A percentile compares a stretch with the other conserved stretches of the same genome.
Evolutionary conservation across 2,888 invertebrate genomes (phyloP).

Genomic region (Epinotia bilunana): DNA sequence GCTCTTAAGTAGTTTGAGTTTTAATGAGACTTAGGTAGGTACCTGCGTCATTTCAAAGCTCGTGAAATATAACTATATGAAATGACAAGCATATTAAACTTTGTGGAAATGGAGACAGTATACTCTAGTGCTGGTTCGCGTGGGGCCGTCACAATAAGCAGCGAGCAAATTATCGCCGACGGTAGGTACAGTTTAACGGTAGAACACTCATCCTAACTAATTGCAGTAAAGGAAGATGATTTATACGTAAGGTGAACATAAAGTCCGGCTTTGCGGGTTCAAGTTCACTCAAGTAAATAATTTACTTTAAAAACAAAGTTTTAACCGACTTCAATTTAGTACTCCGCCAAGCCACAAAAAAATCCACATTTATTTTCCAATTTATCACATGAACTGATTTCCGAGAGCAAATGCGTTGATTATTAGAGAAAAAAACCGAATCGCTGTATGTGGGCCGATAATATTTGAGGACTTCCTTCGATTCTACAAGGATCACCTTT

Average conservation of each 20-base stretch:
- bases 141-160: slow-evolving; percentile 55
- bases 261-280: slow-evolving; percentile 39
- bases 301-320: too few species aligned
- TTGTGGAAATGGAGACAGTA: slow-evolving; percentile 54
- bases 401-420: too few species aligned
- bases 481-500: too few species aligned
- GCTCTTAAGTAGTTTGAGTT: background rate
- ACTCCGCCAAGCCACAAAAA: too few species aligned
- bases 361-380: too few species aligned
- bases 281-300: slow-evolving; percentile 30
- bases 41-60: background rate
- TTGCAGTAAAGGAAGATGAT: slow-evolving; percentile 28
- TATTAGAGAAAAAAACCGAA: too few species aligned
- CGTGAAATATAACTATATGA: slow-evolving; percentile 49
- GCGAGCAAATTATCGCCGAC: slow-evolving; percentile 49
- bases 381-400: too few species aligned
- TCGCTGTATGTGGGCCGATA: too few species aligned
- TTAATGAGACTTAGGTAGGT: background rate
- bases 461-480: too few species aligned
- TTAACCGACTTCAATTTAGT: too few species aligned
- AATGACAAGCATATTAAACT: slow-evolving; percentile 58
- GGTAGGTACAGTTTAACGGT: slow-evolving; percentile 44
- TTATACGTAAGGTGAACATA: slow-evolving; percentile 31
- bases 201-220: slow-evolving; percentile 12
- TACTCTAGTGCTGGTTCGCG: slow-evolving; percentile 60